phyloP scores from a whole-genome alignment of 2,888 invertebrate genomes.

The Horisme vitalbata region DNA sequence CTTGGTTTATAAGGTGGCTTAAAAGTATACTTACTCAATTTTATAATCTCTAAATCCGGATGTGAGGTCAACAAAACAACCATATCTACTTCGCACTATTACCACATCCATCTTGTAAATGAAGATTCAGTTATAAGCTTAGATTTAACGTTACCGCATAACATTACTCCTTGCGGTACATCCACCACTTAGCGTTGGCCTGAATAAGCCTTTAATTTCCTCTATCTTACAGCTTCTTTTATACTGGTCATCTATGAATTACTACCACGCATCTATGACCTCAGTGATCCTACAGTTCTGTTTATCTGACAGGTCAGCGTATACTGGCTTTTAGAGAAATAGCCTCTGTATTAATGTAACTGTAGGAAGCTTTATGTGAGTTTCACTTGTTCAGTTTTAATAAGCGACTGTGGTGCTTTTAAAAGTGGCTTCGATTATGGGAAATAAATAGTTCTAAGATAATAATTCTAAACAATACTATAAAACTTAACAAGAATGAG shows the following conservation, averaged over 20 bases:
- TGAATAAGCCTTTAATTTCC: constrained; percentile 36
- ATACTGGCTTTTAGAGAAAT: constrained; percentile 44
- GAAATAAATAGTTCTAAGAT: constrained; percentile 12
- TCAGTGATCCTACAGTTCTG: constrained; percentile 42
- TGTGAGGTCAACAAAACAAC: no score
- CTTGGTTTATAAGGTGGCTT: no score
- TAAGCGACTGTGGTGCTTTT: constrained; percentile 42
- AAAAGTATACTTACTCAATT: no score
- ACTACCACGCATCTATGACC: constrained; percentile 54
- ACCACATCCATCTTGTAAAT: constrained; percentile 48
- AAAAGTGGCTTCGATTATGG: constrained; percentile 19
- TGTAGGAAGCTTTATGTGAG: constrained; percentile 46
- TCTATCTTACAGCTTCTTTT: constrained; percentile 40
- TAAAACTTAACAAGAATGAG: no score
- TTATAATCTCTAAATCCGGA: no score
- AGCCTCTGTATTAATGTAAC: constrained; percentile 49
- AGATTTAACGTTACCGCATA: constrained; percentile 61
- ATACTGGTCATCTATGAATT: constrained; percentile 44
- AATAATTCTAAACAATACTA: neutral
- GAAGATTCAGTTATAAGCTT: constrained; percentile 65
- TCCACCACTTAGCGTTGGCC: constrained; percentile 48
- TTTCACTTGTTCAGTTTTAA: constrained; percentile 59
- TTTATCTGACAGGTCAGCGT: constrained; percentile 48
- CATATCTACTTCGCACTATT: constrained; percentile 36
- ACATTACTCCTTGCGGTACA: constrained; percentile 64